A percentile compares a stretch with the other conserved stretches of the same genome.
Conservation (phyloP, 2,888 invertebrate genomes). For the Agapostemon virescens region DNA sequence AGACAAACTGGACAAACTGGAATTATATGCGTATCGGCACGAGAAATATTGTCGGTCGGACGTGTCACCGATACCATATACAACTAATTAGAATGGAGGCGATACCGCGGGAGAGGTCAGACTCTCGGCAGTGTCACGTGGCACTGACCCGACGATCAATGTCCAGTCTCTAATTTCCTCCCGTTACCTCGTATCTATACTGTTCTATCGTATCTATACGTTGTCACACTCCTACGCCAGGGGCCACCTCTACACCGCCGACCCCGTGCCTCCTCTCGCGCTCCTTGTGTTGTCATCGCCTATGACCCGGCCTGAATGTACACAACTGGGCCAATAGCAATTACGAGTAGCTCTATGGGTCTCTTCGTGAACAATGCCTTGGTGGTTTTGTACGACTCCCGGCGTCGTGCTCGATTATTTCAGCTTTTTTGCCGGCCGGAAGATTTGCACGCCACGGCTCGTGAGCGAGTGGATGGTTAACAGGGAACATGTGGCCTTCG, state of each 20-base stretch:
- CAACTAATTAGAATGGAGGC: conserved; percentile 75
- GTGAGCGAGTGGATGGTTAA: not conserved
- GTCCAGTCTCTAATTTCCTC: conserved; percentile 77
- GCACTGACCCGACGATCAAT: conserved; percentile 71
- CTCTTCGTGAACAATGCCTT: conserved; percentile 51
- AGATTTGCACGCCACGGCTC: conserved; percentile 1
- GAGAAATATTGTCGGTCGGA: conserved; percentile 67
- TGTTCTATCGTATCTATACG: conserved; percentile 60
- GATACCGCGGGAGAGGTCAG: conserved; percentile 64
- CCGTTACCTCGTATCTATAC: conserved; percentile 71
- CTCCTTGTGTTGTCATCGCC: conserved; percentile 63
- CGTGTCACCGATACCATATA: conserved; percentile 65
- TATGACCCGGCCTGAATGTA: conserved; percentile 68
- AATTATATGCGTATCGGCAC: conserved; percentile 25
- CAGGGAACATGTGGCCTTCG: not conserved
- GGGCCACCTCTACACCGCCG: conserved; percentile 18
- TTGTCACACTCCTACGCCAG: conserved; percentile 60
- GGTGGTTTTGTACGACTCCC: conserved; percentile 53
- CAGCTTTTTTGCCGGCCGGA: conserved; percentile 7
- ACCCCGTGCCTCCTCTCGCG: conserved; percentile 10
- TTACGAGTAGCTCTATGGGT: conserved; percentile 63
- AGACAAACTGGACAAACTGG: conserved; percentile 67
- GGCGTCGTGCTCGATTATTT: conserved; percentile 30
- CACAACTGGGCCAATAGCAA: conserved; percentile 68
- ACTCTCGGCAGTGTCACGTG: conserved; percentile 61